A percentile compares a stretch with the other conserved stretches of the same genome.
Evolutionary conservation across 2,797 vertebrate genomes (phyloP).

Genomic region (Perodicticus potto): DNA sequence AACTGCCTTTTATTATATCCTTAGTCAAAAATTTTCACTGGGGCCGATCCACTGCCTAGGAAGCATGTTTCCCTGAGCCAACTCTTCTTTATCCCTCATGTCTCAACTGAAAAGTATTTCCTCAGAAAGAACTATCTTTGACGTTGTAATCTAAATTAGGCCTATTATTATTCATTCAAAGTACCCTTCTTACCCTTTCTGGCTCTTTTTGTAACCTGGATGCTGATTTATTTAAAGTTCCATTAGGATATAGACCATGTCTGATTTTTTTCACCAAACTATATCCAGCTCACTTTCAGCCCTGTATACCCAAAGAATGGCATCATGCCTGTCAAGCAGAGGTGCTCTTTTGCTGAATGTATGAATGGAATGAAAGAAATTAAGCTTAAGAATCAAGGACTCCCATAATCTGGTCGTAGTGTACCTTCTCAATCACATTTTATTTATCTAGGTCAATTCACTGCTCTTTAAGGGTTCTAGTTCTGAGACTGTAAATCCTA

Average conservation of each 20-base stretch:
- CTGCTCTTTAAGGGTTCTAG: neutral
- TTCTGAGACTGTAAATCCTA: neutral
- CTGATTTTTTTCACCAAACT: neutral
- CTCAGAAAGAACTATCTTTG: constrained; percentile 27
- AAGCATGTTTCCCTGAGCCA: neutral
- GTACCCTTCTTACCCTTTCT: constrained; percentile 18
- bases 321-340: neutral
- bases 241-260: neutral
- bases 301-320: neutral
- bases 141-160: constrained; percentile 15
- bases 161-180: neutral
- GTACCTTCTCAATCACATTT: constrained; percentile 34
- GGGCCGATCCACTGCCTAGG: neutral
- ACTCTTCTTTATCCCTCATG: neutral
- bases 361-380: neutral
- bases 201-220: neutral
- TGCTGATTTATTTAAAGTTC: neutral
- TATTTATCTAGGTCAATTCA: constrained; percentile 7
- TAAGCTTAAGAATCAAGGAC: neutral
- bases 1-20: neutral
- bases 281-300: neutral
- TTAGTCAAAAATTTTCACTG: constrained; percentile 14
- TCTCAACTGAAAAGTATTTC: constrained; percentile 44
- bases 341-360: neutral
- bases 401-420: neutral